Evolutionary conservation across 1,140 invertebrate species (phyloP).

Genomic region (Drosophila parabipectinata): DNA sequence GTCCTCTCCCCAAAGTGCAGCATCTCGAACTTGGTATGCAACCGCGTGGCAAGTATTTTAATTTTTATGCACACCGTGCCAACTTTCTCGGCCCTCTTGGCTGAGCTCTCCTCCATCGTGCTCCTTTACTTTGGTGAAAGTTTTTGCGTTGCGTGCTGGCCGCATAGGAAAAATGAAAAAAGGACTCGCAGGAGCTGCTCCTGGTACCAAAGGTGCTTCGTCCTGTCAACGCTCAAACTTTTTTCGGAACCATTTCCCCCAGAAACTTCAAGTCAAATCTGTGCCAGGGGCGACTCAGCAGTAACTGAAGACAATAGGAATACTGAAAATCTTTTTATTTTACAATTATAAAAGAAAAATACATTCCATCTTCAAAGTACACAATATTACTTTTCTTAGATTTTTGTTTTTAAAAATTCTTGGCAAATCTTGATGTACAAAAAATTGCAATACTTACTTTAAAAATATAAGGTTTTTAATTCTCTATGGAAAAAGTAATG

Average conservation of each 20-base stretch:
- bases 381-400: not conserved
- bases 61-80: slow-evolving; percentile 72
- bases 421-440: no score
- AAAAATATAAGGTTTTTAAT: no score
- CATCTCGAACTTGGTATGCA: slow-evolving; percentile 50
- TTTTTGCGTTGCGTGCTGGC: slow-evolving; percentile 69
- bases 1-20: slow-evolving; percentile 1
- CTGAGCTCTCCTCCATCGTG: slow-evolving; percentile 22
- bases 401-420: no score
- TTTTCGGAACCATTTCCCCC: slow-evolving; percentile 33
- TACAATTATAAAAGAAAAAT: not conserved
- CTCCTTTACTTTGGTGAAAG: slow-evolving; percentile 52
- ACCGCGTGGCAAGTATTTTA: slow-evolving; percentile 72
- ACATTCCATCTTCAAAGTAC: not conserved
- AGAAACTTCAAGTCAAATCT: slow-evolving; percentile 36
- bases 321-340: not conserved
- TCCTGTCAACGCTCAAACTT: slow-evolving; percentile 51
- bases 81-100: slow-evolving; percentile 46
- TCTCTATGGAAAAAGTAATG: no score
- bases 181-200: slow-evolving; percentile 4
- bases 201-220: slow-evolving; percentile 20
- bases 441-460: no score
- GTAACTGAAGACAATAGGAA: slow-evolving; percentile 16
- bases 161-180: slow-evolving; percentile 19
- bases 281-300: slow-evolving; percentile 37